Base-by-base conservation (phyloP, 1,140 invertebrate genomes). In the Caerostris darwini region DNA sequence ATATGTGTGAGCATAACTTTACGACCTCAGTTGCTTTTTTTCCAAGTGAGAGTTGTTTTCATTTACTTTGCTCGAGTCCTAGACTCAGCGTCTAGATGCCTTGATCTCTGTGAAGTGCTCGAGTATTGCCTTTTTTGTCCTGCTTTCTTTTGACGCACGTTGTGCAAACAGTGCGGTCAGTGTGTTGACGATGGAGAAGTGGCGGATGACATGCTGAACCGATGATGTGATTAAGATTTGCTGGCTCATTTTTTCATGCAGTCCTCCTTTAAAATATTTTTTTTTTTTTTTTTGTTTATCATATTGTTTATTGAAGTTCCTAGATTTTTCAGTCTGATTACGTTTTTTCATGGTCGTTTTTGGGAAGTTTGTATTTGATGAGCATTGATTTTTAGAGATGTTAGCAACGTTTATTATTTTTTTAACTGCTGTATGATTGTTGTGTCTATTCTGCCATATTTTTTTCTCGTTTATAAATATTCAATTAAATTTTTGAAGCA, bases 61-160 rank as follows among this genome's bases (percentile, higher is more conserved):
- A 34, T 34, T 71, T 50, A 71, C 4, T 34, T 8, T 10, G 19
- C 34, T 71, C 19, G 34, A 3, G 69, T 10, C 50, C 69, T 34
- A 71, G 69, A 71, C 69, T 10, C 34, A 19, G 69, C 69, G 69
- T 71, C 69, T 71, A 34, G 69, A 71, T n/a, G 69, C 8, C 69
- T 71, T 50, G 67, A 50, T 71, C 69, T 71, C 19, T 71, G 34
- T 64, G 61, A 64, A 64, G 61, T 64, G 61, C 17, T 64, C 69
- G 69, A 71, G n/a, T 71, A 50, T 71, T 71, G 19, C 69, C 69
- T 71, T 71, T 71, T 71, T 71, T 50, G 69, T 71, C 19, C 69
- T 71, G 34, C 34, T 34, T 34, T 34, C 34, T 34, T 34, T 34
- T 34, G 69, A 50, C 7, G 34, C 69, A 34, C 12, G 69, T 34